These are phyloP conservation scores for Anomalospiza imberbis DNA, from an alignment of 2,797 vertebrate species.

Conservation along the genomic window DNA sequence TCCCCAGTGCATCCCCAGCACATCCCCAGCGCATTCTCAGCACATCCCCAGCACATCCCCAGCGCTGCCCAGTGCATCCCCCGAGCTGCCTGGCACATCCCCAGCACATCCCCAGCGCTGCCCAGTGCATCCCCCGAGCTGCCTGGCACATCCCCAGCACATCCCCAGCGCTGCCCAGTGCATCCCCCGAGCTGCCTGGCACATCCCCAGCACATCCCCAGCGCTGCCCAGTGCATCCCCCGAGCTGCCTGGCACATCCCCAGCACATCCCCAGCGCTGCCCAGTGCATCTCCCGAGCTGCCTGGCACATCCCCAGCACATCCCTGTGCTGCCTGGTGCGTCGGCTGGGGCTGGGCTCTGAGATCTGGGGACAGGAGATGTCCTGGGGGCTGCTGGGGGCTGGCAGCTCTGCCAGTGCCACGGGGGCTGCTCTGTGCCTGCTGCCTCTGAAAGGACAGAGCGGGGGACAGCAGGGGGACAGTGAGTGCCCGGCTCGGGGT, in stretches of 20 bases:
- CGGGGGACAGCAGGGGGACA: rapidly evolving
- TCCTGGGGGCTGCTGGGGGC: not conserved
- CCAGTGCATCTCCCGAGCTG: not conserved
- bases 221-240: no score
- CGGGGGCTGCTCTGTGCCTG: no score
- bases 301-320: rapidly evolving
- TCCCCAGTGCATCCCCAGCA: not conserved
- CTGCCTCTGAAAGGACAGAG: not conserved
- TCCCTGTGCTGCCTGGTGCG: rapidly evolving
- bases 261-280: rapidly evolving
- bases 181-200: no score
- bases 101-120: no score
- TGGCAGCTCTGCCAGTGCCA: not conserved
- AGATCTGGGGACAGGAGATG: not conserved
- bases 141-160: no score
- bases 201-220: no score
- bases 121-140: no score
- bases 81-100: not conserved
- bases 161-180: rapidly evolving
- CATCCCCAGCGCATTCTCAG: not conserved
- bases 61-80: rapidly evolving
- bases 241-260: no score
- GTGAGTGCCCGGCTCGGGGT: rapidly evolving
- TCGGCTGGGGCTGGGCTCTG: rapidly evolving
- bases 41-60: not conserved